Evolutionary conservation across 2,113 vertebrate genomes (phyloP).

Genomic region (Datnioides undecimradiatus): DNA sequence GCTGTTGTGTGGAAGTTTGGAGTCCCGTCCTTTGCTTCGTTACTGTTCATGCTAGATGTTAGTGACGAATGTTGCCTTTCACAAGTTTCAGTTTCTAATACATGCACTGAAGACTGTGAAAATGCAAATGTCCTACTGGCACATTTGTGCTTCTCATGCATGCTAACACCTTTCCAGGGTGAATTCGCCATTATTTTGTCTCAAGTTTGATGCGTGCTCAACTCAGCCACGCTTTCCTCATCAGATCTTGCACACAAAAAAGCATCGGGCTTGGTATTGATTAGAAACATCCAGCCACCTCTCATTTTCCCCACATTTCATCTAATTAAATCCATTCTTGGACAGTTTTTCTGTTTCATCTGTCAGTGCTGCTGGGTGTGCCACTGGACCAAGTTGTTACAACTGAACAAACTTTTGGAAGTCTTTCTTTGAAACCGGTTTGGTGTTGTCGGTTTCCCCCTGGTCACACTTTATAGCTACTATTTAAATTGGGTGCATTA

Average conservation of each 20-base stretch:
- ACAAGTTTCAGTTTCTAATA: no score
- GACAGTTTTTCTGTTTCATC: slow-evolving; percentile 35
- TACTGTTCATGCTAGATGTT: neutral
- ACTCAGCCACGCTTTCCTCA: neutral
- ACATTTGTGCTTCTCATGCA: neutral
- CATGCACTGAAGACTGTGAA: neutral
- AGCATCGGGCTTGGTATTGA: neutral
- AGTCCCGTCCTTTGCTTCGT: neutral
- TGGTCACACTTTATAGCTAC: slow-evolving; percentile 36
- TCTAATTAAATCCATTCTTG: slow-evolving; percentile 13
- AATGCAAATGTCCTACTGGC: neutral
- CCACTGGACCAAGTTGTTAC: slow-evolving; percentile 24
- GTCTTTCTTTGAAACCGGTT: slow-evolving; percentile 41
- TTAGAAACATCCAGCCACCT: slow-evolving; percentile 25
- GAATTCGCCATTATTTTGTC: neutral
- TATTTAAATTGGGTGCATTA: slow-evolving; percentile 12
- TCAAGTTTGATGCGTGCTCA: neutral
- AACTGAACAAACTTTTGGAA: slow-evolving; percentile 30
- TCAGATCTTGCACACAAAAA: neutral
- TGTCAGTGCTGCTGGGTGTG: slow-evolving; percentile 46
- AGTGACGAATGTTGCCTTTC: no score
- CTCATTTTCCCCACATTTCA: neutral
- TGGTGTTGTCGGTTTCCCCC: slow-evolving; percentile 24
- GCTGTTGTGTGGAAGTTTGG: neutral
- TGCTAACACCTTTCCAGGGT: neutral